These are phyloP conservation scores for Poeciliopsis gracilis DNA, from an alignment of 2,797 vertebrate species.

Conservation along the genomic window DNA sequence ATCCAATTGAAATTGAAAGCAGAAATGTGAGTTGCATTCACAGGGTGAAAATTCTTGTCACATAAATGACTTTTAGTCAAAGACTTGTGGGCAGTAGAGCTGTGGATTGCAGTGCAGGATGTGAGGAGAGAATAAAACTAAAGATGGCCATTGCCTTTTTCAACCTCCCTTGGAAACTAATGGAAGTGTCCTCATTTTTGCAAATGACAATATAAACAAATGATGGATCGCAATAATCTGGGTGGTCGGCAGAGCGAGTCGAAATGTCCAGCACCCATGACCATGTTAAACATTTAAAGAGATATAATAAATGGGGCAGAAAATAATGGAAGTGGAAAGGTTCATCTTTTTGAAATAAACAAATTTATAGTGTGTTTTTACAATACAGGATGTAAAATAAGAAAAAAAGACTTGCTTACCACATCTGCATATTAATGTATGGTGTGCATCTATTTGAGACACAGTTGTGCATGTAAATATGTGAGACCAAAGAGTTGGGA, in stretches of 20 bases:
- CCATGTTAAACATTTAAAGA: conserved; percentile 44
- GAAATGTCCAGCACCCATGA: conserved; percentile 49
- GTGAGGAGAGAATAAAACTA: conserved; percentile 9
- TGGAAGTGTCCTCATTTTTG: conserved; percentile 40
- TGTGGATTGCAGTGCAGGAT: background rate
- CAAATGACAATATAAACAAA: conserved; percentile 77
- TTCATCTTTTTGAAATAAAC: conserved; percentile 22
- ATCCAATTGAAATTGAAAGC: conserved; percentile 23
- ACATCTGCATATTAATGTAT: conserved; percentile 15
- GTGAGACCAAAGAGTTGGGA: background rate
- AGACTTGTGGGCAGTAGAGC: conserved; percentile 7
- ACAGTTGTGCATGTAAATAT: background rate
- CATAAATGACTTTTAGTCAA: conserved; percentile 10
- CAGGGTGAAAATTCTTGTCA: conserved; percentile 19
- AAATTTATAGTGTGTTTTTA: conserved; percentile 12
- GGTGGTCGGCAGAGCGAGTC: conserved; percentile 65
- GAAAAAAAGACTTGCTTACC: background rate
- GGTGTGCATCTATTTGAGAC: background rate
- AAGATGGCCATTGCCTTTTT: conserved; percentile 50
- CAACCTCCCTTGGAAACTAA: conserved; percentile 65
- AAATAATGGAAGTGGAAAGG: conserved; percentile 47
- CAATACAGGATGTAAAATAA: background rate
- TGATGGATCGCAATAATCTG: conserved; percentile 80
- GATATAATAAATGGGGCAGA: conserved; percentile 43
- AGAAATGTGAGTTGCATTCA: conserved; percentile 21